These are phyloP conservation scores for Nannospalax galili DNA, from an alignment of 2,113 vertebrate genomes.

Conservation along the genomic window DNA sequence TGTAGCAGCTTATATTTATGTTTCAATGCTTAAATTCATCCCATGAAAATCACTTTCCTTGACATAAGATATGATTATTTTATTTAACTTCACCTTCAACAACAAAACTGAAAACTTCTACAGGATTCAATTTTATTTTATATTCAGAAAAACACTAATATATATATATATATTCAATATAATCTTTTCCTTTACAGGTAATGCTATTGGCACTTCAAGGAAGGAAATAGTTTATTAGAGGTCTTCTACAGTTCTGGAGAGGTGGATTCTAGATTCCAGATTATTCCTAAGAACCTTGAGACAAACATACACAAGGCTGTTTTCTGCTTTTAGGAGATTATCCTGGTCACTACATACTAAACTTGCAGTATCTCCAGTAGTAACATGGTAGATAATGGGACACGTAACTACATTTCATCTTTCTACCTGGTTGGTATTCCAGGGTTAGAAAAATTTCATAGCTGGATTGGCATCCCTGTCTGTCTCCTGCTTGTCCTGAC, in stretches of 20 bases:
- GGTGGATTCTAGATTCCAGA: not conserved
- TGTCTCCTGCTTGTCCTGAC: constrained; percentile 43
- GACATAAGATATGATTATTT: not conserved
- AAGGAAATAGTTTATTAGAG: not conserved
- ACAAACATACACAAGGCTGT: not conserved
- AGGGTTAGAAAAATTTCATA: constrained; percentile 56
- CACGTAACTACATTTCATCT: not conserved
- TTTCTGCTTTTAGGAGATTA: not conserved
- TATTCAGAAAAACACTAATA: not conserved
- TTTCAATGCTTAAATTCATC: not conserved
- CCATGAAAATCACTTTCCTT: not conserved
- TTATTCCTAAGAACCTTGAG: not conserved
- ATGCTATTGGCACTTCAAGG: not conserved
- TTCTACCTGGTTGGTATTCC: constrained; percentile 71
- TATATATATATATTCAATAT: not conserved
- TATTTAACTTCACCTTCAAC: no score
- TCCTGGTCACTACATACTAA: not conserved
- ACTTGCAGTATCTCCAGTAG: not conserved
- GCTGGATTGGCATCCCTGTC: constrained; percentile 61
- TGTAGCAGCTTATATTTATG: not conserved
- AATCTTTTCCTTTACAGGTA: constrained; percentile 11
- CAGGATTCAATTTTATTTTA: not conserved
- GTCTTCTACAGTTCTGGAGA: not conserved
- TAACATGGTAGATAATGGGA: constrained; percentile 56
- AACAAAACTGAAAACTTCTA: not conserved